A percentile compares a stretch with the other conserved stretches of the same genome.
phyloP scores from a whole-genome alignment of 1,140 invertebrate species.

The Wiebesia pumilae region DNA sequence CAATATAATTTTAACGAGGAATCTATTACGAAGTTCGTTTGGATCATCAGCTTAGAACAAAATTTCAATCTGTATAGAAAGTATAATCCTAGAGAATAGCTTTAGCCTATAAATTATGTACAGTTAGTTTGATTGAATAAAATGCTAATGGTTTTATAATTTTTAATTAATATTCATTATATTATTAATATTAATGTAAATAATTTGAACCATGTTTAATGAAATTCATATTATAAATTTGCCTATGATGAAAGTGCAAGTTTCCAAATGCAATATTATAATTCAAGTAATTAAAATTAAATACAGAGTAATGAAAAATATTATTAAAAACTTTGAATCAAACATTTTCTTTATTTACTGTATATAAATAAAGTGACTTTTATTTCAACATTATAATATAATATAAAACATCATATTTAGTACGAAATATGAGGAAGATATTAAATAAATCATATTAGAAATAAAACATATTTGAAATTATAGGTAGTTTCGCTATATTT shows the following conservation, averaged over 20 bases:
- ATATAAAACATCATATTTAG: background rate
- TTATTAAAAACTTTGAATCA: background rate
- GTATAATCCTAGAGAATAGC: too few species aligned
- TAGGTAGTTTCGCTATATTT: too few species aligned
- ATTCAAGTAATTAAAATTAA: background rate
- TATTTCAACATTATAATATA: background rate
- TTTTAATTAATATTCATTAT: too few species aligned
- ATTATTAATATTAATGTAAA: too few species aligned
- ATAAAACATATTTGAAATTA: background rate
- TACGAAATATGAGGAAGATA: background rate
- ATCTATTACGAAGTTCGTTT: too few species aligned
- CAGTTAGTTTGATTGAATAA: too few species aligned
- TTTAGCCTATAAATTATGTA: too few species aligned
- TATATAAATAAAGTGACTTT: background rate
- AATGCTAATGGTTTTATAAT: too few species aligned
- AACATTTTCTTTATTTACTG: background rate
- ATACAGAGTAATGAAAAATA: background rate
- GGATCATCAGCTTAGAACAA: too few species aligned
- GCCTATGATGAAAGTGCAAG: background rate
- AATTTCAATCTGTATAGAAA: too few species aligned
- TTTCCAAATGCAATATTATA: background rate
- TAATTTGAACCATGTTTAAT: too few species aligned
- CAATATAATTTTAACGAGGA: too few species aligned
- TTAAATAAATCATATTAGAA: background rate
- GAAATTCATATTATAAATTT: background rate